Base-by-base conservation (phyloP, 1,140 invertebrate species). In the Anastrepha obliqua region DNA sequence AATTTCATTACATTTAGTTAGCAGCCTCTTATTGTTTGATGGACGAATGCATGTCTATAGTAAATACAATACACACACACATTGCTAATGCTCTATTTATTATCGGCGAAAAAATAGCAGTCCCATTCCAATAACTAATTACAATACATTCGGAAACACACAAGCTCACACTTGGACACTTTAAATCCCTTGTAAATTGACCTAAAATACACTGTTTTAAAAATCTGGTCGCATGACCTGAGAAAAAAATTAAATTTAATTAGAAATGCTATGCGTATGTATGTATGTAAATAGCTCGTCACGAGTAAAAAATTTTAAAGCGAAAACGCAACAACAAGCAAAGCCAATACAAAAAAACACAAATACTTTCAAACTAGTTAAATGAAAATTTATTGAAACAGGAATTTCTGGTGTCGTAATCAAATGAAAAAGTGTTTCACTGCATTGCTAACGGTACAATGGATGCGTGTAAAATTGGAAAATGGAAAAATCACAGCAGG, bases 381-480 rank as follows among this genome's bases (percentile, higher is more conserved):
- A 74, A 74, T 74, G 67, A 44, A 74, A 74, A 74, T 74, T 74
- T 74, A 74, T 74, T 74, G 67, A 74, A 74, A 74, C 13, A 47
- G 42, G 42, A 44, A n/a, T 74, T 74, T 29, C 42, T n/a, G 42
- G 20, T 11, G 20, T 74, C 44, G 67, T 74, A 74, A 74, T 74
- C 39, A 47, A 74, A 74, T 74, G 44, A 74, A 74, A 74, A 17
- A 47, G 13, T 47, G 15, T 74, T 42, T 74, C 39, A 74, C 15
- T 74, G 13, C 44, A 74, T 17, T 47, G 13, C 67, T 74, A 74
- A 74, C 67, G 42, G 67, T 74, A 74, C 67, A 74, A 44, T 74
- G 67, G 17, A 74, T 74, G 67, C 67, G 67, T 74, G 42, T 74
- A 47, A 74, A 74, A 74, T 74, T 74, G 67, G 42, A 15, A 74